Conservation (phyloP, 2,888 invertebrate species). For the Proisotoma minuta region DNA sequence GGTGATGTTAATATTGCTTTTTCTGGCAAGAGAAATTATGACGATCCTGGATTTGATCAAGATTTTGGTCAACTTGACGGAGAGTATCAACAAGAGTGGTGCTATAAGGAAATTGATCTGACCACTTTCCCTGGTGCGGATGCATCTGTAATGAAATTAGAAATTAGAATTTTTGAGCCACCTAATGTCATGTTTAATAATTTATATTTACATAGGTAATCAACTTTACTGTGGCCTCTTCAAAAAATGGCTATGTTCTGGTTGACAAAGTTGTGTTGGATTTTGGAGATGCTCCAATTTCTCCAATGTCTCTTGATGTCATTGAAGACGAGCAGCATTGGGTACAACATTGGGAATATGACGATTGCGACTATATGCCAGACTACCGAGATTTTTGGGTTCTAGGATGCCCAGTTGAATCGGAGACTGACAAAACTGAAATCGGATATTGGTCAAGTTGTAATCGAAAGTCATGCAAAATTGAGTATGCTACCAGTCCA, state of each 20-base stretch:
- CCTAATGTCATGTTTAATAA: no score
- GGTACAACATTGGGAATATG: not conserved
- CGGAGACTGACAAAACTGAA: not conserved
- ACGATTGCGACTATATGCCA: not conserved
- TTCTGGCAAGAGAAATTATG: not conserved
- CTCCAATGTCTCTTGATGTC: not conserved
- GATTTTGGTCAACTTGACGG: not conserved
- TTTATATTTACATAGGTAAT: not conserved
- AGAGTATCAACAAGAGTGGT: not conserved
- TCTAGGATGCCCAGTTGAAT: not conserved
- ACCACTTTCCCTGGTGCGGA: not conserved
- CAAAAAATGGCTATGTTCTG: not conserved
- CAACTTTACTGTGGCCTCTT: not conserved
- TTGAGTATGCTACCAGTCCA: not conserved
- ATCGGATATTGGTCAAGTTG: not conserved
- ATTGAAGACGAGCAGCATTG: slow-evolving; percentile 1
- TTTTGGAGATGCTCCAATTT: not conserved
- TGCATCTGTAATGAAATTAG: not conserved
- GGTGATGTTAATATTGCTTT: not conserved
- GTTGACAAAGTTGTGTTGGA: not conserved
- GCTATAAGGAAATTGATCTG: slow-evolving; percentile 3
- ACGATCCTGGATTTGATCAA: not conserved
- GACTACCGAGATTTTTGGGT: not conserved
- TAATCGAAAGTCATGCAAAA: not conserved
- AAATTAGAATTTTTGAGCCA: no score